These are phyloP conservation scores for Drosophila trapezifrons DNA, from an alignment of 1,140 invertebrate genomes.

Conservation along the genomic window DNA sequence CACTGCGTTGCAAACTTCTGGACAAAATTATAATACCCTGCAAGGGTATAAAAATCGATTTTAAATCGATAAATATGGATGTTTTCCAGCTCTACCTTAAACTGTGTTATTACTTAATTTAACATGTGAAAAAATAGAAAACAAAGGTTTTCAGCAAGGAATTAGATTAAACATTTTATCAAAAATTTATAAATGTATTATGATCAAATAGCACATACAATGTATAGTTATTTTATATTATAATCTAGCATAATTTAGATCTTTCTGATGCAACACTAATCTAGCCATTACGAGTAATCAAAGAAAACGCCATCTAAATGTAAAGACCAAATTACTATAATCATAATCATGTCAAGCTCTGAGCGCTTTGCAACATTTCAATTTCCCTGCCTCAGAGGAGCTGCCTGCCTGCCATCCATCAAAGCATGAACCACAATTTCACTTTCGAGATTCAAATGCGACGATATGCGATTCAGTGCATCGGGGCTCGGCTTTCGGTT, in stretches of 20 bases:
- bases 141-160: no score
- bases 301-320: constrained; percentile 1
- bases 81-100: no score
- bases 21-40: no score
- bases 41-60: no score
- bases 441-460: constrained; percentile 51
- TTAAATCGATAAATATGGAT: no score
- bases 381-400: constrained; percentile 32
- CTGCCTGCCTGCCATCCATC: constrained; percentile 26
- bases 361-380: constrained; percentile 45
- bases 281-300: constrained; percentile 16
- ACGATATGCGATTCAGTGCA: constrained; percentile 48
- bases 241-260: not conserved
- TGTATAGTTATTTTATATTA: no score
- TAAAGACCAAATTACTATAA: constrained; percentile 24
- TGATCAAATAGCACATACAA: no score
- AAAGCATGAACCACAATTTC: constrained; percentile 58
- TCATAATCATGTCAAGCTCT: constrained; percentile 41
- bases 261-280: constrained; percentile 16
- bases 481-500: constrained; percentile 55
- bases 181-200: no score
- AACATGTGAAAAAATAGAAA: no score
- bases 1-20: no score
- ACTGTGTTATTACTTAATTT: no score
- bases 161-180: no score